A percentile compares a stretch with the other conserved stretches of the same genome.
phyloP scores from a whole-genome alignment of 2,888 invertebrate species.

The Drosophila fulvimacula region DNA sequence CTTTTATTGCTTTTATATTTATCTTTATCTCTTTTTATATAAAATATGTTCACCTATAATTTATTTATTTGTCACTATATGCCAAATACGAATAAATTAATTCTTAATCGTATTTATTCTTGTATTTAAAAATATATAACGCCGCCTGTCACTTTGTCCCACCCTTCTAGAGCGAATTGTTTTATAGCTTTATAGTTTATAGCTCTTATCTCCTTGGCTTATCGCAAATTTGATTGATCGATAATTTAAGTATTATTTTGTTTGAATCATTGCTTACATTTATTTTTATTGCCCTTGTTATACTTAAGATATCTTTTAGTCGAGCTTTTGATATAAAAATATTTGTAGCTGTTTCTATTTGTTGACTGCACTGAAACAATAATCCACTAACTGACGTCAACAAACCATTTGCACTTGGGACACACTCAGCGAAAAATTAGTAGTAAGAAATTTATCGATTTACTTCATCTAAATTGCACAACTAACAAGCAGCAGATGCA shows the following conservation, averaged over 20 bases:
- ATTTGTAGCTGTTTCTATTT: conserved; percentile 1
- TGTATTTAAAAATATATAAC: background rate
- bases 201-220: background rate
- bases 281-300: background rate
- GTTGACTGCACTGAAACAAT: conserved; percentile 25
- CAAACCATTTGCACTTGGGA: conserved; percentile 19
- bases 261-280: background rate
- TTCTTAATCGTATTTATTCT: too few relatives aligned
- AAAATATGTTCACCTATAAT: background rate
- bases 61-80: too few relatives aligned
- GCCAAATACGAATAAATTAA: too few relatives aligned
- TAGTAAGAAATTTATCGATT: conserved; percentile 32
- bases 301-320: conserved; percentile 18
- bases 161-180: background rate
- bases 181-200: background rate
- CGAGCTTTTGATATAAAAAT: background rate
- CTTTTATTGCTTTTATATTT: too few relatives aligned
- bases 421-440: conserved; percentile 13
- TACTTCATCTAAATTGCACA: conserved; percentile 23
- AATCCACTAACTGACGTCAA: conserved; percentile 36
- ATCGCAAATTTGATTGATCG: conserved; percentile 1
- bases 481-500: conserved; percentile 36
- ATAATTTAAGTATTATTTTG: background rate
- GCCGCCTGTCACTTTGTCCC: background rate
- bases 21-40: background rate